Evolutionary conservation across 2,113 vertebrate genomes (phyloP), one percentile per base, ranked within the genome.

Genomic region (Oreotrochilus melanogaster): DNA sequence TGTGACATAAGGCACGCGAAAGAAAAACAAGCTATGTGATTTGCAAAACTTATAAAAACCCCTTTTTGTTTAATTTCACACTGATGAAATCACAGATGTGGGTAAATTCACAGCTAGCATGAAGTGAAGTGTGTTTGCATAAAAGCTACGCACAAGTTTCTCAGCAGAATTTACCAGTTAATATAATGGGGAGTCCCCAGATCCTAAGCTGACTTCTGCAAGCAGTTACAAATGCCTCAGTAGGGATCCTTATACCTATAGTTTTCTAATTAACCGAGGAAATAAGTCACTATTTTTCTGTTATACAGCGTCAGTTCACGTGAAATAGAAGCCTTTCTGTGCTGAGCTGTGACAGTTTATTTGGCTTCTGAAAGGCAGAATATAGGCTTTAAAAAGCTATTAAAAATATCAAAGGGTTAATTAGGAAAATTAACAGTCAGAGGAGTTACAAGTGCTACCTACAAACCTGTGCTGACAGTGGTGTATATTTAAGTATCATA

Each of bases 1-100:
- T 67, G 37, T 56, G 42, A 57, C 35, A 45, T 5, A 83, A 54
- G 80, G 37, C 25, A 66, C 0, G 5, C 0, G 0, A 45, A 69
- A 80, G 30, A 78, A 92, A 66, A 90, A 47, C 17, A 51, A 80
- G 58, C 35, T 22, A 6, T 42, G 30, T 1, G 4, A 62, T 56
- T 35, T 71, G 48, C 1, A 2, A 43, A 95, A 67, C 19, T 45
- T 64, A 53, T 7, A 64, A 31, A 85, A 78, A 8, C 2, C 19
- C 8, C 25, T 57, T 86, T 56, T 56, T 87, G 43, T 87, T 87
- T 82, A 72, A 79, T 79, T 82, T 81, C 70, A 67, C 18, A 30
- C n/a, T 45, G 60, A 93, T 8, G 27, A 50, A 87, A 84, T 27
- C 53, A 61, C 48, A 93, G 69, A 87, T 1, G 1, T 31, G 30